These are phyloP conservation scores for Gonioctena quinquepunctata DNA, from an alignment of 1,140 invertebrate genomes.

Conservation along the genomic window DNA sequence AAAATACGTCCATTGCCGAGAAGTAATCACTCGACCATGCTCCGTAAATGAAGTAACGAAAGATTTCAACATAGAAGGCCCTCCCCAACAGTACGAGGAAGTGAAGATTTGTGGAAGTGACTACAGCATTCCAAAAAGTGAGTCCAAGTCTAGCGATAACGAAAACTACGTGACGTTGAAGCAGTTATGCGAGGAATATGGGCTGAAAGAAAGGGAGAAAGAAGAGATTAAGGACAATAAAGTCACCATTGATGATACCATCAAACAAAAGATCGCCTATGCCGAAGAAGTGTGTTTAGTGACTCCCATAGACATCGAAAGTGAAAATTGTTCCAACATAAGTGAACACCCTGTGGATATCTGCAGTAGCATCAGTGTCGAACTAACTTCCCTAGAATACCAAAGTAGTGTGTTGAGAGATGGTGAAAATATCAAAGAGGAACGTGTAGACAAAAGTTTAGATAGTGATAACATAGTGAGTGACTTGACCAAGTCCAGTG, in stretches of 20 bases:
- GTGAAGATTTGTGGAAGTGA: conserved; percentile 32
- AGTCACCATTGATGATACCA: conserved; percentile 19
- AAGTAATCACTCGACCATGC: conserved; percentile 54
- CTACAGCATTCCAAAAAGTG: conserved; percentile 27
- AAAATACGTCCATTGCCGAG: conserved; percentile 66
- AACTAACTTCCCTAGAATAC: conserved; percentile 42
- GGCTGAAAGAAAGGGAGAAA: conserved; percentile 38
- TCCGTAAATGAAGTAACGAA: conserved; percentile 47
- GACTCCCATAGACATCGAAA: conserved; percentile 57
- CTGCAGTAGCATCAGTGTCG: conserved; percentile 50
- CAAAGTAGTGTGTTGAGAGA: conserved; percentile 28
- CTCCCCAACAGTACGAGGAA: conserved; percentile 41
- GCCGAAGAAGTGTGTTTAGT: conserved; percentile 67
- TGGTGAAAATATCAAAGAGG: conserved; percentile 16
- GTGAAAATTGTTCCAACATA: conserved; percentile 52
- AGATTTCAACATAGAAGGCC: conserved; percentile 53
- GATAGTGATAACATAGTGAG: conserved; percentile 29
- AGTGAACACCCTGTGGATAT: conserved; percentile 51
- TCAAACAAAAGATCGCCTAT: conserved; percentile 58
- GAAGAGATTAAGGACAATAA: conserved; percentile 27
- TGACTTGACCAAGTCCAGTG: conserved; percentile 42
- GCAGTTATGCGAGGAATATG: conserved; percentile 45
- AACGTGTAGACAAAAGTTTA: not conserved
- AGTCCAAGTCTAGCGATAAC: conserved; percentile 34
- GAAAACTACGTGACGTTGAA: conserved; percentile 54